Base-by-base conservation (phyloP, 2,888 invertebrate genomes). In the Portevinia maculata region DNA sequence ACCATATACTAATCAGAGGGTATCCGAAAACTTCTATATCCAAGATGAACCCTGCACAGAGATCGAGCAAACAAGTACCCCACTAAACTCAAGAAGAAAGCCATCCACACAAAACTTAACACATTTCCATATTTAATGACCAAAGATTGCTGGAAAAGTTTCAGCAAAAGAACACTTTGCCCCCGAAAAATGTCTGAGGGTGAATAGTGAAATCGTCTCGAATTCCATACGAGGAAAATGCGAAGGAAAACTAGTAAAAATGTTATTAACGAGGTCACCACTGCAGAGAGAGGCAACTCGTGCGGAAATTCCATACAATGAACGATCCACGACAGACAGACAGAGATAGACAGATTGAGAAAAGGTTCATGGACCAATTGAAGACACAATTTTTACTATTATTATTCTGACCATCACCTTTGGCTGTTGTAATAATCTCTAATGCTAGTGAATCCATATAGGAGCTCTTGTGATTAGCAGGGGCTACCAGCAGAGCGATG, bases 71-170 rank as follows among this genome's bases (percentile, higher is more conserved):
- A 39, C 32, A 44, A 65, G 15, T 24, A 46, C 28, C 24, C n/a
- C n/a, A n/a, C n/a, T n/a, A n/a, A 37, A 13, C 11, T 0, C 4
- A 62, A 39, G 24, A 11, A 19, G 44, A 21, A 44, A 32, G 30
- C 39, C 79, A 28, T 52, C 59, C 59, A 74, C 59, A 74, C 59
- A 79, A 64, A 83, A 83, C 78, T 83, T 78, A 71, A 83, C 78
- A 83, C 83, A 83, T 83, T 83, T 83, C 83, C 83, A 83, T 83
- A 78, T 83, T 83, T 83, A 83, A 83, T 83, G 83, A 83, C 83
- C 71, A 78, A 62, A 55, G 55, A 78, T 67, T 60, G 78, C 50
- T 55, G 41, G 50, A 73, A 55, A 71, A 76, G 76, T 71, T 76
- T 59, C 21, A 48, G 50, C 41, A 44, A 55, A 67, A 57, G 37